Evolutionary conservation across 2,888 invertebrate species (phyloP).

Genomic region (Conistra vaccinii): DNA sequence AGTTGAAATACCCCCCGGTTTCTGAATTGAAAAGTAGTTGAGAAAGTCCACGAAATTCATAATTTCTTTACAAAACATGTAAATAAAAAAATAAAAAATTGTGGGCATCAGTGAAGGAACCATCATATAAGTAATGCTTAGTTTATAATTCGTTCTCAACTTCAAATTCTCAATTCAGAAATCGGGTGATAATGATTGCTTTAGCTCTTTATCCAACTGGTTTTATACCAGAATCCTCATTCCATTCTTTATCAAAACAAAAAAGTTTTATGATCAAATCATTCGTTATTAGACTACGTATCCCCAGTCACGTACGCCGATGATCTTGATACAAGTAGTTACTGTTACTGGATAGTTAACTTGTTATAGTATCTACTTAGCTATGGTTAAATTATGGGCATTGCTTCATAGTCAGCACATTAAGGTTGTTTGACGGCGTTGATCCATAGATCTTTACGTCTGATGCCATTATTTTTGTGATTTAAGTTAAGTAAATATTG

Average conservation of each 20-base stretch:
- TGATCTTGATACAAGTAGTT: conserved; percentile 22
- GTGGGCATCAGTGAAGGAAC: too few species aligned
- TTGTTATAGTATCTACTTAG: not conserved
- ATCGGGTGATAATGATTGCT: not conserved
- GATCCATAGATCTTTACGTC: not conserved
- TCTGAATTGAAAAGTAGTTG: too few species aligned
- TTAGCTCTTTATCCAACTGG: not conserved
- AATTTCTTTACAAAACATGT: too few species aligned
- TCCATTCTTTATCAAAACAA: not conserved
- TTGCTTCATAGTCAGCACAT: conserved; percentile 8
- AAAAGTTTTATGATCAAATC: not conserved
- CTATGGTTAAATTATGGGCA: conserved; percentile 3
- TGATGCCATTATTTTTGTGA: not conserved
- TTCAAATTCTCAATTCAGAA: not conserved
- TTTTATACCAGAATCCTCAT: not conserved
- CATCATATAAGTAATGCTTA: too few species aligned
- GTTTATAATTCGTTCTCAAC: not conserved
- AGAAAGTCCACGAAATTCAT: too few species aligned
- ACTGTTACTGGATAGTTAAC: conserved; percentile 8
- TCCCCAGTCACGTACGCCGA: conserved; percentile 34
- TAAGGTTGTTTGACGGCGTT: not conserved
- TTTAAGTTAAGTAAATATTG: not conserved
- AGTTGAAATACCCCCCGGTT: not conserved
- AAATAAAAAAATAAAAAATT: too few species aligned
- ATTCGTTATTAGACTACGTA: conserved; percentile 21